phyloP scores from a whole-genome alignment of 2,888 invertebrate genomes.

The Siphlonurus alternatus region DNA sequence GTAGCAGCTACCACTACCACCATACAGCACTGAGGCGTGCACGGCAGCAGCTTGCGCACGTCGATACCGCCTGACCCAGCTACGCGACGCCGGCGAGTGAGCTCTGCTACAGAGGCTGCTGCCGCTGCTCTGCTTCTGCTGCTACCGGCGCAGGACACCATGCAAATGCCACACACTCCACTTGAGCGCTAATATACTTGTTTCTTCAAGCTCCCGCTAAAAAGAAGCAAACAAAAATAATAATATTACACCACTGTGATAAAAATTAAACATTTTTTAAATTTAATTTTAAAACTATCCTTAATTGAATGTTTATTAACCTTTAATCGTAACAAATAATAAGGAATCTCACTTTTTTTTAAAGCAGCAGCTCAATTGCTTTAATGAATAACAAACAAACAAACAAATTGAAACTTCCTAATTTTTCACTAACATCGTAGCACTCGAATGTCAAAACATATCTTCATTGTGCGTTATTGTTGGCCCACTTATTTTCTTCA shows the following conservation, averaged over 20 bases:
- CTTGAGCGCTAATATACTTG: background rate
- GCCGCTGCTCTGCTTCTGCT: background rate
- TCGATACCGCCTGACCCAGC: background rate
- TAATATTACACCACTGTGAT: background rate
- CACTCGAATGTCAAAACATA: background rate
- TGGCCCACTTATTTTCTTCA: background rate
- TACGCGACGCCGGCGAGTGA: background rate
- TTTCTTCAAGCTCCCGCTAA: background rate
- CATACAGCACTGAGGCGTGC: background rate
- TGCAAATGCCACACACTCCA: background rate
- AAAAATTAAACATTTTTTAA: no score
- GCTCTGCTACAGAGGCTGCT: background rate
- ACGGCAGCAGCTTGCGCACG: background rate
- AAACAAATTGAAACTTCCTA: no score
- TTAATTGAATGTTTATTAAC: no score
- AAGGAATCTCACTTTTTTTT: background rate
- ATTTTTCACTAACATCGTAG: background rate
- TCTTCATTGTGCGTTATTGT: background rate
- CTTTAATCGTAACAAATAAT: no score
- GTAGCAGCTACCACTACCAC: background rate
- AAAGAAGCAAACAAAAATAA: background rate
- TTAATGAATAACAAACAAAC: background rate
- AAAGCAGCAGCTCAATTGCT: background rate
- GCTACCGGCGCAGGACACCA: background rate
- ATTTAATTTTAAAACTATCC: no score